A percentile compares a stretch with the other conserved stretches of the same genome.
Conservation (phyloP, 92 coral and sea anemone genomes). For the Umimayanthus kanabou region DNA sequence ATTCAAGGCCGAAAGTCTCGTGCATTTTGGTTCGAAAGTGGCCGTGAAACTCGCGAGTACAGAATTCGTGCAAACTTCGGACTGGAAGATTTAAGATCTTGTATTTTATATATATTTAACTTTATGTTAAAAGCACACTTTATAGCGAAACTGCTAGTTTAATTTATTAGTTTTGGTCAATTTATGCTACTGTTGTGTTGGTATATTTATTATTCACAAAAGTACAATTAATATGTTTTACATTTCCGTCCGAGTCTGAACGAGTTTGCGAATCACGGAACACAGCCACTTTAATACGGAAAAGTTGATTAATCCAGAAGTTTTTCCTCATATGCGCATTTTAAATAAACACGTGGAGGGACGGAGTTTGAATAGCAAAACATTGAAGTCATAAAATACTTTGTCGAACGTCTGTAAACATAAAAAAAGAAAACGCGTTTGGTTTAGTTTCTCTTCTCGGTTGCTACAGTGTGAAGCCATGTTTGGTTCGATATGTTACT, state of each 20-base stretch:
- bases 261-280: neutral
- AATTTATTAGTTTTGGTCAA: neutral
- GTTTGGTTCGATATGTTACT: neutral
- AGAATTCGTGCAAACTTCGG: neutral
- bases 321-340: neutral
- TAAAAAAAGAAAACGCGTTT: too few species aligned
- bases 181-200: neutral
- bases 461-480: too few species aligned
- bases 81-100: neutral
- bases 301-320: neutral
- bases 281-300: neutral
- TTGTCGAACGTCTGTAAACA: neutral
- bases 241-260: neutral
- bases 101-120: neutral
- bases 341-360: too few species aligned
- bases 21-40: neutral
- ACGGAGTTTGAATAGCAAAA: neutral
- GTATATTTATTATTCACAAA: neutral
- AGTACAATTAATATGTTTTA: neutral
- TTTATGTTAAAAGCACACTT: neutral
- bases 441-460: too few species aligned
- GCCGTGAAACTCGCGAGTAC: conserved; percentile 5
- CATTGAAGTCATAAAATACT: neutral
- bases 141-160: neutral
- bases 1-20: neutral